Conservation (phyloP, 2,888 invertebrate genomes). For the Andrena fulva region DNA sequence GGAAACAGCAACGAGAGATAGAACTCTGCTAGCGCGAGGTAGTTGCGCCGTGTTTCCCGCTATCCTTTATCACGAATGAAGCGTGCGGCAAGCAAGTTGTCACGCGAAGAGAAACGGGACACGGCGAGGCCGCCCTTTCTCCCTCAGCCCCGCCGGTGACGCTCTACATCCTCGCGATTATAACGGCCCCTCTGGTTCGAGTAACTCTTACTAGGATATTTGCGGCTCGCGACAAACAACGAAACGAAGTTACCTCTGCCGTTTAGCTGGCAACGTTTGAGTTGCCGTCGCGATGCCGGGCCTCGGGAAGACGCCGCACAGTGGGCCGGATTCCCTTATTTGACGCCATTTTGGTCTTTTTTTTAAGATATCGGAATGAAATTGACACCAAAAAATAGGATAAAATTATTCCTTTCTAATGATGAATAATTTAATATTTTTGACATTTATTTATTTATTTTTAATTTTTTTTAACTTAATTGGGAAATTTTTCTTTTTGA, state of each 20-base stretch:
- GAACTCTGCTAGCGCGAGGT: slow-evolving; percentile 7
- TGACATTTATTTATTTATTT: too few species aligned
- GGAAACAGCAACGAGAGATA: slow-evolving; percentile 32
- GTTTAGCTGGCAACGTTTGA: slow-evolving; percentile 64
- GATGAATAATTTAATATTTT: too few species aligned
- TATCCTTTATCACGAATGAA: slow-evolving; percentile 49
- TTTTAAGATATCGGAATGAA: too few species aligned
- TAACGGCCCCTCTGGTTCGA: slow-evolving; percentile 47
- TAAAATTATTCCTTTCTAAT: too few species aligned
- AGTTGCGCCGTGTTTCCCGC: slow-evolving; percentile 37
- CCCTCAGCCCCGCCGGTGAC: slow-evolving; percentile 20
- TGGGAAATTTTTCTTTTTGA: too few species aligned
- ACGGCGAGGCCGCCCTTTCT: slow-evolving; percentile 6
- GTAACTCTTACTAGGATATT: slow-evolving; percentile 59
- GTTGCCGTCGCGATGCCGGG: slow-evolving; percentile 53
- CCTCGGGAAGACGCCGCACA: slow-evolving; percentile 21
- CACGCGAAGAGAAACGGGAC: slow-evolving; percentile 48
- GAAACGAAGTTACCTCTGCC: slow-evolving; percentile 64
- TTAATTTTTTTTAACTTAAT: too few species aligned
- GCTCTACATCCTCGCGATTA: slow-evolving; percentile 56
- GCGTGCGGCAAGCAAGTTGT: slow-evolving; percentile 45
- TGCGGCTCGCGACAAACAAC: slow-evolving; percentile 64
- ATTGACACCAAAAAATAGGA: too few species aligned
- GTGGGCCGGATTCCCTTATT: too few species aligned
- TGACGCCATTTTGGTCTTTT: too few species aligned